Base-by-base conservation (phyloP, 2,797 vertebrate species). In the Siniperca obscura region DNA sequence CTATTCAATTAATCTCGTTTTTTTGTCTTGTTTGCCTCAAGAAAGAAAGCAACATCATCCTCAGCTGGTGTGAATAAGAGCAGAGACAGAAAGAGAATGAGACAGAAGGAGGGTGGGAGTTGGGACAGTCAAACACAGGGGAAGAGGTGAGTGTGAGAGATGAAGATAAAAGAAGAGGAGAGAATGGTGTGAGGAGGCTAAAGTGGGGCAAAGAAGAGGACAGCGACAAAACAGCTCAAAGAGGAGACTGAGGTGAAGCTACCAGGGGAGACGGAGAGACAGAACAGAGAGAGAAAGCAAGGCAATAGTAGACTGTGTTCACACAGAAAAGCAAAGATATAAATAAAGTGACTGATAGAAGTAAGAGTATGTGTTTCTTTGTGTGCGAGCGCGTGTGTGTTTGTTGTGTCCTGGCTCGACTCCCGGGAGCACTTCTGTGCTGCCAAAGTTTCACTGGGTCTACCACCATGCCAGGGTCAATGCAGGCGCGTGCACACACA, bases 371-470 rank as follows among this genome's bases (percentile, higher is more conserved):
- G 84, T 69, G 57, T 64, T 50, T 82, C 4, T 78, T 80, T 61
- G 53, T 61, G 62, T 40, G 40, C 7, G 1, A 10, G 42, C 1
- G 12, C 69, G 57, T 16, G 38, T 70, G 25, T 83, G 85, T 83
- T 67, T 86, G 84, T 89, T 85, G 81, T 78, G 66, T 76, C 83
- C 85, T 93, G 91, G 91, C 91, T 72, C 27, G 0, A 65, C 68
- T 93, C 93, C 91, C 79, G 2, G 87, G 71, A 86, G 76, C 65
- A 83, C 77, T 87, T 90, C 40, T 34, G 48, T 80, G 83, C 88
- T 94, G 91, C 90, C 90, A 93, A 92, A 93, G 90, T 93, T 92
- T 88, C 65, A 56, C 78, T 86, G 79, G 90, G 85, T 88, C 81
- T 84, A 80, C 82, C 66, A 46, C 83, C 82, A 62, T 82, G 87